phyloP scores from a whole-genome alignment of 2,797 vertebrate species.

The Typhlichthys eigenmanni region DNA sequence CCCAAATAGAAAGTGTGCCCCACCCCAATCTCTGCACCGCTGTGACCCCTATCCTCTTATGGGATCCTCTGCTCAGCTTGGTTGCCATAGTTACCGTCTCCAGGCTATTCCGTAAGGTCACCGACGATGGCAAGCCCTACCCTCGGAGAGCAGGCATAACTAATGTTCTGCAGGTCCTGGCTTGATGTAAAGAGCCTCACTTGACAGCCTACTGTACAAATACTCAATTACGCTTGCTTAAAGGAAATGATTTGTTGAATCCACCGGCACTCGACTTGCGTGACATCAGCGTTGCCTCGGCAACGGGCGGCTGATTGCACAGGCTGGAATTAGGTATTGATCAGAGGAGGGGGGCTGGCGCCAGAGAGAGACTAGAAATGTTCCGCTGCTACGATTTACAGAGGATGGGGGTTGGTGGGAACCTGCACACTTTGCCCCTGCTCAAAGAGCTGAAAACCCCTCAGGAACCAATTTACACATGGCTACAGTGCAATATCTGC shows the following conservation, averaged over 20 bases:
- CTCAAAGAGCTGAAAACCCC: conserved; percentile 89
- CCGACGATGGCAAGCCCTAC: conserved; percentile 75
- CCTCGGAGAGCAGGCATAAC: conserved; percentile 86
- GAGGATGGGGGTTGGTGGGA: conserved; percentile 70
- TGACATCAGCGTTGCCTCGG: conserved; percentile 97
- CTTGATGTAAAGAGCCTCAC: conserved; percentile 94
- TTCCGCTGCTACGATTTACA: conserved; percentile 92
- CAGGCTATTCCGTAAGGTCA: conserved; percentile 88
- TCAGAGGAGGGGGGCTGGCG: conserved; percentile 84
- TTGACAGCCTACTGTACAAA: conserved; percentile 92
- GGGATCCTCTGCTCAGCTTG: conserved; percentile 60
- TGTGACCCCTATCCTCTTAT: conserved; percentile 58
- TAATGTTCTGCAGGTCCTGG: conserved; percentile 86
- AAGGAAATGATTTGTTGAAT: conserved; percentile 98
- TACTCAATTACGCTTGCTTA: conserved; percentile 96
- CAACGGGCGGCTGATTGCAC: conserved; percentile 89
- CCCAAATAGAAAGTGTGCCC: conserved; percentile 37
- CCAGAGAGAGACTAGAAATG: conserved; percentile 88
- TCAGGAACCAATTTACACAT: conserved; percentile 98
- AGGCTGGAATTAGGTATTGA: conserved; percentile 99
- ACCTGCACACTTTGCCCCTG: conserved; percentile 83
- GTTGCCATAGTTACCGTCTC: conserved; percentile 90
- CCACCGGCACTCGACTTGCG: conserved; percentile 88
- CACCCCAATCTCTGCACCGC: conserved; percentile 47
- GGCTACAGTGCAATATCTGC: conserved; percentile 95